These are phyloP conservation scores for Armadillidium nasatum DNA, from an alignment of 1,140 invertebrate genomes.

Conservation along the genomic window DNA sequence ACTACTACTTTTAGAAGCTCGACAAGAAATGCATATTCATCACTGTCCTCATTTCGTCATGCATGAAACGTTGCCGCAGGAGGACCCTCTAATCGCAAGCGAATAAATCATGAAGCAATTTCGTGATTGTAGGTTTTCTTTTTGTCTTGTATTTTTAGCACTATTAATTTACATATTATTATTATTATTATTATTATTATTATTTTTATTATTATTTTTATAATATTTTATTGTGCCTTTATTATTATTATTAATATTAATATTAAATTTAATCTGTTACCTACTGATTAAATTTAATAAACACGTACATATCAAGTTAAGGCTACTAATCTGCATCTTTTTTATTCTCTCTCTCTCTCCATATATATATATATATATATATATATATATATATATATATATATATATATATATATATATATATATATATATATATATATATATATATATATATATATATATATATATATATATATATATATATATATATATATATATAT, in stretches of 20 bases:
- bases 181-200: conserved; percentile 8
- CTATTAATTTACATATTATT: background rate
- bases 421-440: conserved; percentile 17
- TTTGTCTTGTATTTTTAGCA: conserved; percentile 2
- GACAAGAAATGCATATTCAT: no score
- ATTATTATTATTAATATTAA: no score
- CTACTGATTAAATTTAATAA: no score
- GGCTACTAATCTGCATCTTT: no score
- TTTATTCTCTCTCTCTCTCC: background rate
- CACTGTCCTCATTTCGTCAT: background rate
- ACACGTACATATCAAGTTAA: no score
- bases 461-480: conserved; percentile 7
- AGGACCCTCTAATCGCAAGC: background rate
- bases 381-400: background rate
- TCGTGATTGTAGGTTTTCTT: background rate
- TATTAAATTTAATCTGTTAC: no score
- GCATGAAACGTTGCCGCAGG: background rate
- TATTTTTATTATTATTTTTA: no score
- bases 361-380: background rate
- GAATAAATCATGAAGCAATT: background rate
- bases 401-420: conserved; percentile 14
- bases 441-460: background rate
- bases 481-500: conserved; percentile 20
- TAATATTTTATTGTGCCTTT: no score
- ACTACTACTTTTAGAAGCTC: no score